Base-by-base conservation (phyloP, 2,113 vertebrate genomes). In the Gambusia affinis region DNA sequence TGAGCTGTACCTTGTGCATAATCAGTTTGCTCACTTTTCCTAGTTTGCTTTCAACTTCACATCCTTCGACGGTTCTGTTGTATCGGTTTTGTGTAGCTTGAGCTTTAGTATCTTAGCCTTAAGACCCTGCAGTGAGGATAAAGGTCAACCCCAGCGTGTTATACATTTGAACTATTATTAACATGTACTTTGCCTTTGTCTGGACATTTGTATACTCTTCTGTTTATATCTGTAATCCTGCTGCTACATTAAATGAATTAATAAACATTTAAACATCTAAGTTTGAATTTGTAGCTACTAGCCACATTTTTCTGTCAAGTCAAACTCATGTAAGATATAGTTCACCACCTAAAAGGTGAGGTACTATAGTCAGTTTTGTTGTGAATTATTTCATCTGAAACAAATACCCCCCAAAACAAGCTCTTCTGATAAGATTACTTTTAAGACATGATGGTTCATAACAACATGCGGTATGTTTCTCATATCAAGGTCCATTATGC, bases 161-260 rank as follows among this genome's bases (percentile, higher is more conserved):
- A 80, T 95, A 95, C 95, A 96, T 94, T 86, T 91, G 95, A 95
- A 94, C 87, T 94, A 94, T 95, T 93, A 94, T 90, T 91, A 92
- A 93, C 85, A 93, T 96, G 96, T 99, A 96, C 96, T 97, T 98
- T 98, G 96, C 96, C 97, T 98, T 97, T 95, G 95, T 97, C 96
- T 95, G 95, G 94, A 96, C 95, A 97, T 99, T 98, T 98, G 97
- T 98, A 97, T 98, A 97, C 95, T 96, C 94, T 93, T 94, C 95
- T 96, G 96, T 96, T 96, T 98, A 96, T 98, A 97, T 97, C 97
- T 98, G 97, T 99, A 98, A 97, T 97, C 96, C 92, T 96, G 96
- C 96, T 96, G 96, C 96, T 97, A 97, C 96, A 96, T 93, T 91
- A 96, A 95, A 97, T 95, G 94, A 97, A 96, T 96, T 92, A 93